These are phyloP conservation scores for Geotrupes spiniger DNA, from an alignment of 2,888 invertebrate species.

Conservation along the genomic window DNA sequence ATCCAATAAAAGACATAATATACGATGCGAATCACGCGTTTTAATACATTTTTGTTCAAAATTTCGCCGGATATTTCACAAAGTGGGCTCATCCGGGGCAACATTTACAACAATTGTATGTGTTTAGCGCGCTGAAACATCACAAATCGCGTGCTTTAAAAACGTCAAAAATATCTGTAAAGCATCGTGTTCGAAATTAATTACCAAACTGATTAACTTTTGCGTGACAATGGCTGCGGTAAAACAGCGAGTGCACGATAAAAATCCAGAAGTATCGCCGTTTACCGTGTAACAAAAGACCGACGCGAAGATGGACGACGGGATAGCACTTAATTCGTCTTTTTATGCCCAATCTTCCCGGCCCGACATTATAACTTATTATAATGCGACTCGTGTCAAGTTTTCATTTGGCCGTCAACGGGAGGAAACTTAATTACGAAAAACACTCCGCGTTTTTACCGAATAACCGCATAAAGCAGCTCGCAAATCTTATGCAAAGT, in stretches of 20 bases:
- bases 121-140: no score
- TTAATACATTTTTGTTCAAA: no score
- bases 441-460: conserved; percentile 37
- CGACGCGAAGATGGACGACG: not conserved
- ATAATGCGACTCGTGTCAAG: conserved; percentile 29
- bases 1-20: no score
- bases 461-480: conserved; percentile 33
- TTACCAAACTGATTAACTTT: no score
- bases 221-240: not conserved
- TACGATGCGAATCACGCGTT: no score
- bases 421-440: conserved; percentile 39
- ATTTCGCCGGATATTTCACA: no score
- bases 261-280: conserved; percentile 19
- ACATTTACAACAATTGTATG: no score
- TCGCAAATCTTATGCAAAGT: conserved; percentile 37
- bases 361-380: conserved; percentile 21
- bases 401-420: conserved; percentile 32
- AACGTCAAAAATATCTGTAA: no score
- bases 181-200: no score
- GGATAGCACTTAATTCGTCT: conserved; percentile 23
- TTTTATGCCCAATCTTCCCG: conserved; percentile 29
- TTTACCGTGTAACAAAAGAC: conserved; percentile 6
- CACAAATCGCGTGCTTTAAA: no score
- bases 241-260: conserved; percentile 11
- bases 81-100: no score